Evolutionary conservation across 2,888 invertebrate species (phyloP).

Genomic region (Pachycephus smyrnensis): DNA sequence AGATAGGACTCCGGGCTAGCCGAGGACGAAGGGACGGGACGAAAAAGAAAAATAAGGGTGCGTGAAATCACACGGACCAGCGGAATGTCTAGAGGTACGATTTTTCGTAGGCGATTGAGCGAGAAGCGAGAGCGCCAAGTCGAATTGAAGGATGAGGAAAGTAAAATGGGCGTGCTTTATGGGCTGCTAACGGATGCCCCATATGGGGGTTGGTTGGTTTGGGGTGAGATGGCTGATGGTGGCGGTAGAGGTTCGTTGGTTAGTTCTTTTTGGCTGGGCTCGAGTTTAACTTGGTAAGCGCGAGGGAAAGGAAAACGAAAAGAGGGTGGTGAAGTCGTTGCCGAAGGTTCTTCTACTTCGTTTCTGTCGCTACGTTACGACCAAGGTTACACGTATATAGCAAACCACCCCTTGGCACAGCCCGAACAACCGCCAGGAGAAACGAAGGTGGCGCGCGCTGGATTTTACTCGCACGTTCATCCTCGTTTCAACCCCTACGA

Average conservation of each 20-base stretch:
- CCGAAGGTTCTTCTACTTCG: not conserved
- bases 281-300: not conserved
- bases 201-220: not conserved
- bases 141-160: not conserved
- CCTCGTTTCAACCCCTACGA: not conserved
- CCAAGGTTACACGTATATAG: not conserved
- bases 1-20: not conserved
- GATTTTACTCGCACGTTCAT: not conserved
- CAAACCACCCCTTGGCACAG: not conserved
- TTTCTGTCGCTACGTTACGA: not conserved
- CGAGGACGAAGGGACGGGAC: not conserved
- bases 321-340: not conserved
- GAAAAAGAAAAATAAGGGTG: not conserved
- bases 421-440: not conserved
- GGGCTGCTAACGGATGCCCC: constrained; percentile 3
- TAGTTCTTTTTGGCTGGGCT: not conserved
- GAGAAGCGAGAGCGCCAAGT: not conserved
- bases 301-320: not conserved
- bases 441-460: not conserved
- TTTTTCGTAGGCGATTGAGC: constrained; percentile 1
- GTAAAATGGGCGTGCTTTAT: constrained; percentile 2
- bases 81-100: not conserved
- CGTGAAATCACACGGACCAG: not conserved
- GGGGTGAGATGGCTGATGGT: not conserved
- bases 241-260: not conserved